Conservation (phyloP, 2,888 invertebrate genomes). For the Nomada ruficornis region DNA sequence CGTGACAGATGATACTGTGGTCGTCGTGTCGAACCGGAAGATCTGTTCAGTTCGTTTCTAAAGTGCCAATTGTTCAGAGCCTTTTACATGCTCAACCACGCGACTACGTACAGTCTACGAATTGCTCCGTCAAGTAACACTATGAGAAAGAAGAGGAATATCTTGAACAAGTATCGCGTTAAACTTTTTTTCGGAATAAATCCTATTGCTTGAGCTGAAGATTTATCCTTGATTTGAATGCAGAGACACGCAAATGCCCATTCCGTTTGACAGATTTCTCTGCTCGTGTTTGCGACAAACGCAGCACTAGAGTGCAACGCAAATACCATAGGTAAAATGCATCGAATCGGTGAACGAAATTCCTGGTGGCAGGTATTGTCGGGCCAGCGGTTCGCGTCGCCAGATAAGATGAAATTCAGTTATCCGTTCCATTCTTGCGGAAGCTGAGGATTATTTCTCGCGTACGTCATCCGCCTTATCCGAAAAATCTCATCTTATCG, state of each 20-base stretch:
- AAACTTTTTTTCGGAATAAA: too few relatives aligned
- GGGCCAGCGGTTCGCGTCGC: background rate
- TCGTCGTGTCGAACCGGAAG: background rate
- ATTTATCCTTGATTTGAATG: too few relatives aligned
- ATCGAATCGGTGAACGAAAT: constrained; percentile 38
- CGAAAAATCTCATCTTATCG: constrained; percentile 31
- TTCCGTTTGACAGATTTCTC: background rate
- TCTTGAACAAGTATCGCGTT: too few relatives aligned
- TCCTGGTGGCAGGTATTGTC: background rate
- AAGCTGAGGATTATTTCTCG: constrained; percentile 1
- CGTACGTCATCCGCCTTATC: background rate
- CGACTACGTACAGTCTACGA: too few relatives aligned
- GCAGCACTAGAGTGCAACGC: constrained; percentile 13
- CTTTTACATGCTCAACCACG: too few relatives aligned
- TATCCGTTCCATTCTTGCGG: constrained; percentile 13
- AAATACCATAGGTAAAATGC: constrained; percentile 45
- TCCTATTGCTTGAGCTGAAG: too few relatives aligned
- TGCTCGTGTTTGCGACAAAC: constrained; percentile 3
- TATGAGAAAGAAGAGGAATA: too few relatives aligned
- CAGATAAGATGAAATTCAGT: constrained; percentile 48
- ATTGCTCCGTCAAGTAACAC: too few relatives aligned
- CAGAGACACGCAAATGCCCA: background rate
- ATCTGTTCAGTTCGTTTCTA: background rate
- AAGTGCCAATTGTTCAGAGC: background rate
- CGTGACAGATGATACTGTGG: constrained; percentile 18